Evolutionary conservation across 2,113 vertebrate genomes (phyloP).

Genomic region (Ammodramus savannarum): DNA sequence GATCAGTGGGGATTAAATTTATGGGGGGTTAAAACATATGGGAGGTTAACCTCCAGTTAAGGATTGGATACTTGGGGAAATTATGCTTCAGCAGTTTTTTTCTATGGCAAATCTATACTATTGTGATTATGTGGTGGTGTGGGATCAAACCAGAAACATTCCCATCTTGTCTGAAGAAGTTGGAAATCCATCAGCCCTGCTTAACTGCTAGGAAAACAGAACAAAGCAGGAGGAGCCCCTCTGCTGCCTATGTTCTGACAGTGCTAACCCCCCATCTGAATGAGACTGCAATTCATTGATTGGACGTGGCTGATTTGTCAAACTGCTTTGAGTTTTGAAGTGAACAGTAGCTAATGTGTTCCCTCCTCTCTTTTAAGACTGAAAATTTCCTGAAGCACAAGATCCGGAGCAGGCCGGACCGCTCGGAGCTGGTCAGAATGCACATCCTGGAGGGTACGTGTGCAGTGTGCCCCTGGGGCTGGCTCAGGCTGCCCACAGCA

Average conservation of each 20-base stretch:
- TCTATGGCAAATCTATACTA: background rate
- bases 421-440: conserved; percentile 96
- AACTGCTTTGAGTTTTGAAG: background rate
- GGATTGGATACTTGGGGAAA: background rate
- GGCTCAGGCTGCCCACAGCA: background rate
- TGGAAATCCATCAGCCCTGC: background rate
- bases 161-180: background rate
- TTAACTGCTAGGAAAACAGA: background rate
- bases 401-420: conserved; percentile 94
- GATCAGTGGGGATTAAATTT: background rate
- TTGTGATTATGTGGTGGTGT: background rate
- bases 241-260: background rate
- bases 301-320: background rate
- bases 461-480: background rate
- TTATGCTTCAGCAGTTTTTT: background rate
- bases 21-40: rapidly evolving
- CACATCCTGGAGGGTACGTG: conserved; percentile 93
- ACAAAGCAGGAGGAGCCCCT: background rate
- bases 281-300: background rate
- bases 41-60: background rate
- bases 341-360: background rate
- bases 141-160: background rate
- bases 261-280: background rate
- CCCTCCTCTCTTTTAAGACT: conserved; percentile 75
- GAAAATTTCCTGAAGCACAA: conserved; percentile 99